Evolutionary conservation across 2,113 vertebrate genomes (phyloP).

Genomic region (Tenebrosternarchus preto): DNA sequence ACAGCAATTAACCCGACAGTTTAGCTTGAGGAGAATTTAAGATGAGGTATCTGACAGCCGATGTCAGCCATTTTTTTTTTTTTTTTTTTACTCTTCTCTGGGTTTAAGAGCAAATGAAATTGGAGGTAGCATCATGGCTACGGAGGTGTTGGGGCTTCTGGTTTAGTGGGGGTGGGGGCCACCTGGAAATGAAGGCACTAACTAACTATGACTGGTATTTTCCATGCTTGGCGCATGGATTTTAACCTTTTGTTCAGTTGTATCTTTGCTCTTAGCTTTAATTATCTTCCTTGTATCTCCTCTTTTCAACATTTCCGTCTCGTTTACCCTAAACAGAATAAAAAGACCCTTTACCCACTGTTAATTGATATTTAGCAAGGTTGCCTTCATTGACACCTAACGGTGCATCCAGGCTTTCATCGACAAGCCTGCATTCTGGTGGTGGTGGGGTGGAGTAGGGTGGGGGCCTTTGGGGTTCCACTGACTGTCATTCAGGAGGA

Average conservation of each 20-base stretch:
- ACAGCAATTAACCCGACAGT: slow-evolving; percentile 99
- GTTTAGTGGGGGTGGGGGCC: slow-evolving; percentile 37
- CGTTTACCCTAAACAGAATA: not conserved
- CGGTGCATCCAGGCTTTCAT: slow-evolving; percentile 4
- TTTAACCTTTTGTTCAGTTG: slow-evolving; percentile 76
- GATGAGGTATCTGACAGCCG: slow-evolving; percentile 98
- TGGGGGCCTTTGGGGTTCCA: slow-evolving; percentile 77
- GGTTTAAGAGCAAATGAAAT: slow-evolving; percentile 97
- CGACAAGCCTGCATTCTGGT: not conserved
- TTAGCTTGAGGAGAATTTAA: slow-evolving; percentile 98
- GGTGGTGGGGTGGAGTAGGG: slow-evolving; percentile 9
- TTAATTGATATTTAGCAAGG: slow-evolving; percentile 48
- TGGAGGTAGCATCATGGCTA: slow-evolving; percentile 76
- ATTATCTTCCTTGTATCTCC: not conserved
- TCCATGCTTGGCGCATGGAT: slow-evolving; percentile 87
- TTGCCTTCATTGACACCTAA: slow-evolving; percentile 36
- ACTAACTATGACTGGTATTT: slow-evolving; percentile 88
- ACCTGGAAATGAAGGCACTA: slow-evolving; percentile 89
- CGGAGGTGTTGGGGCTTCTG: slow-evolving; percentile 68
- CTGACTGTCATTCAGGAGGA: slow-evolving; percentile 89
- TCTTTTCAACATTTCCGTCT: not conserved
- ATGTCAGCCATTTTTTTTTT: slow-evolving; percentile 84
- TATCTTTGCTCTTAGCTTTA: slow-evolving; percentile 80
- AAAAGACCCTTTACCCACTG: not conserved
- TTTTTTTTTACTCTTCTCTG: slow-evolving; percentile 63